Percentiles rank a stretch among this genome's conserved stretches.
Conservation (phyloP, 2,113 vertebrate species). For the Scortum barcoo region DNA sequence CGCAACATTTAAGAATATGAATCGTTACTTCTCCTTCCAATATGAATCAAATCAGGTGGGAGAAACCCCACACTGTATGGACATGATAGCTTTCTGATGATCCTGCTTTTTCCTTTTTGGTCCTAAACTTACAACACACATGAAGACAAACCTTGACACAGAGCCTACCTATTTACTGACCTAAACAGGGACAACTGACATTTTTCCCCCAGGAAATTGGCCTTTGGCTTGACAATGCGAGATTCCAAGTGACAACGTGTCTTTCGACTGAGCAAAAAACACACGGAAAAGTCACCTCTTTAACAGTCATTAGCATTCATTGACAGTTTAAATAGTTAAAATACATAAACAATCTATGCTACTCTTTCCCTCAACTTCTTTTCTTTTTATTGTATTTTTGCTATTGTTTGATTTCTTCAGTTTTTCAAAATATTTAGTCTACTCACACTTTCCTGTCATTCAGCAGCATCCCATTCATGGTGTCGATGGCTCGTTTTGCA, state of each 20-base stretch:
- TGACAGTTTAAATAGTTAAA: background rate
- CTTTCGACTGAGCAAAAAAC: constrained; percentile 73
- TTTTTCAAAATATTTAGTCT: background rate
- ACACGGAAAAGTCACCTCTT: constrained; percentile 56
- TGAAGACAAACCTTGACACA: constrained; percentile 41
- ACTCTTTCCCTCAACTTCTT: constrained; percentile 28
- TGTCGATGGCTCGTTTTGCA: constrained; percentile 91
- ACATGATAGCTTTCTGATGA: background rate
- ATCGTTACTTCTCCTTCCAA: background rate
- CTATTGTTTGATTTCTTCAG: background rate
- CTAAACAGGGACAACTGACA: constrained; percentile 70
- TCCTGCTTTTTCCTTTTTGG: background rate
- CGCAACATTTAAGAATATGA: background rate
- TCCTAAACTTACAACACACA: constrained; percentile 32
- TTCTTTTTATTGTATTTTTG: background rate
- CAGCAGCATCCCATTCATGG: constrained; percentile 98
- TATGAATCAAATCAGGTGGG: background rate
- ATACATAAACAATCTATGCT: constrained; percentile 1
- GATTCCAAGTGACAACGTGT: constrained; percentile 62
- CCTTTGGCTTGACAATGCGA: constrained; percentile 66
- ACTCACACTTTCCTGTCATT: constrained; percentile 97
- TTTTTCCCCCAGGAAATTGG: constrained; percentile 63
- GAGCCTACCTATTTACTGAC: constrained; percentile 73
- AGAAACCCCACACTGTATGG: background rate
- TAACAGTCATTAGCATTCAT: constrained; percentile 3